Base-by-base conservation (phyloP, 2,797 vertebrate species). In the Acanthurus lineatus region DNA sequence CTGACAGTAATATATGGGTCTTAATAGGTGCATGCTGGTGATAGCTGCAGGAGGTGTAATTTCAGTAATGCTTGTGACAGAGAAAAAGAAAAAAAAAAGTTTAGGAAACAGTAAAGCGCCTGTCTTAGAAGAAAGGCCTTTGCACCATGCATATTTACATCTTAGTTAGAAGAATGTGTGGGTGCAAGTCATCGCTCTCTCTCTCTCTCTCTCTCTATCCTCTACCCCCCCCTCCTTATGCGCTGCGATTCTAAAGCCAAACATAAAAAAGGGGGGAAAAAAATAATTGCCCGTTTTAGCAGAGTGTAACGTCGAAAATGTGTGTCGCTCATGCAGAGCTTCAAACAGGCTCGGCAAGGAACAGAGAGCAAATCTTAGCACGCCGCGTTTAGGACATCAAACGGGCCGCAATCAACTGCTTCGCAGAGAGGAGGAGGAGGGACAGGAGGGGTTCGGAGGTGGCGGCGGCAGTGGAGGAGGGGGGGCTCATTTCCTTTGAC, bases 301-400 rank as follows among this genome's bases (percentile, higher is more conserved):
- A 89, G 89, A 93, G 93, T 93, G 91, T 93, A 94, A 93, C 91
- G 89, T 92, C 62, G 91, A 86, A 91, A 94, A 94, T 93, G 92
- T 93, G 92, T 93, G 92, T 94, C 92, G 92, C 92, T 93, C 92
- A 90, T 59, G 88, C 88, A 69, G 82, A 89, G 93, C 94, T 95
- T 95, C 94, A 95, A 95, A 95, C 92, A 73, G 73, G 86, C 89
- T 90, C 85, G 82, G 85, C 85, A 54, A 91, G 87, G 91, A 91
- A 93, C 92, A 93, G 92, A 93, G 94, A 95, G 93, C 93, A 93
- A 94, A 94, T 94, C 90, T 94, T 94, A 94, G 94, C 90, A 93
- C 86, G 93, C 87, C 75, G 90, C 91, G 92, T 95, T 96, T 95
- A 95, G 90, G 92, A 95, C 94, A 95, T 96, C 94, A 95, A 95